Evolutionary conservation across 2,888 invertebrate genomes (phyloP), one percentile per base, ranked within the genome.

Genomic region (Pimpla rufipes): DNA sequence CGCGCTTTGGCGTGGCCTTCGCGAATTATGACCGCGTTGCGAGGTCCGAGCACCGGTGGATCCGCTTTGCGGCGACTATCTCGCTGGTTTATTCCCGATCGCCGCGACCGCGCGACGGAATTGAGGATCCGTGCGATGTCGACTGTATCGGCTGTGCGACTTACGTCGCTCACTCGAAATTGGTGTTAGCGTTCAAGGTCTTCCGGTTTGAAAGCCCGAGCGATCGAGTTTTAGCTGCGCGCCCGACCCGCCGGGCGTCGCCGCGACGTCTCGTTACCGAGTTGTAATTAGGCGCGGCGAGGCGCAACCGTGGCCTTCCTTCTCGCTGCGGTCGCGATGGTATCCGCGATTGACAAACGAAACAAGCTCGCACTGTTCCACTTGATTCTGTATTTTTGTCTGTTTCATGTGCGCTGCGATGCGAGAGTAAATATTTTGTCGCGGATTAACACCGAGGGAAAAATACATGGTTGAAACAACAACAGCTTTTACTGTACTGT

Each of bases 291-390:
- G 45, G 18, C 55, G 62, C 70, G 59, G 71, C 75, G 76, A 73
- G 55, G 23, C 68, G 74, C 74, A 70, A 68, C 77, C 74, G 70
- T 67, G 80, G 75, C 64, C 70, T 81, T 81, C 50, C 35, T 10
- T 62, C 37, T n/a, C 37, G 16, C 64, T 18, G 18, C n/a, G 16
- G 11, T 52, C 52, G 62, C 37, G 62, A 62, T 62, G 37, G 10
- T 37, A 37, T 0, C 37, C 18, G n/a, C n/a, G 18, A 62, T 62
- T 37, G 7, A 10, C 8, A 62, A 62, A 35, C 10, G n/a, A 59
- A 35, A 37, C 37, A 5, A 37, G 37, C 59, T 37, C 11, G 37
- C 35, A 18, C 8, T 35, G 29, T 16, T 59, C 37, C n/a, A n/a
- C 1, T 7, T 8, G 16, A 59, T 59, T n/a, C n/a, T n/a, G n/a